Percentiles rank a stretch among this genome's conserved stretches.
Evolutionary conservation across 1,140 invertebrate species (phyloP).

Genomic region (Eupeodes corollae): DNA sequence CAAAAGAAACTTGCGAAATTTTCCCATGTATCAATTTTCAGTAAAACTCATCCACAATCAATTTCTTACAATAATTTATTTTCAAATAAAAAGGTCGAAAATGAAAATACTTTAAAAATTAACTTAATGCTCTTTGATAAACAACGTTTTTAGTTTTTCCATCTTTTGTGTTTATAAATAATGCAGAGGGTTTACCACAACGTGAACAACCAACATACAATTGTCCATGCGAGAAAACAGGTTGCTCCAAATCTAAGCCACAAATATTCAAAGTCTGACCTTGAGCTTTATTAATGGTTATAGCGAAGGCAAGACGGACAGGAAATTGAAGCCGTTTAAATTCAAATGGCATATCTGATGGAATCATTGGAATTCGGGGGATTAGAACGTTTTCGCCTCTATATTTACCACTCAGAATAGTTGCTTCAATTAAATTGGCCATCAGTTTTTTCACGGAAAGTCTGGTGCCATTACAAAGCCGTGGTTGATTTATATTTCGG

Average conservation of each 20-base stretch:
- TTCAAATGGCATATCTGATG: too few species aligned
- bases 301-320: too few species aligned
- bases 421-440: constrained; percentile 38
- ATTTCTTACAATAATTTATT: too few species aligned
- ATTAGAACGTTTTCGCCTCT: constrained; percentile 39
- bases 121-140: constrained; percentile 13
- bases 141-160: constrained; percentile 31
- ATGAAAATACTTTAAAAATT: too few species aligned
- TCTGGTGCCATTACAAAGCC: constrained; percentile 39
- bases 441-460: constrained; percentile 34
- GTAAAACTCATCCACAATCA: too few species aligned
- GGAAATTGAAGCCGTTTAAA: too few species aligned
- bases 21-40: too few species aligned
- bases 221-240: constrained; percentile 39
- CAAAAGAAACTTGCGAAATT: too few species aligned
- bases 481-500: constrained; percentile 37
- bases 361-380: too few species aligned
- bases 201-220: constrained; percentile 40
- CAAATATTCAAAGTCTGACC: constrained; percentile 36
- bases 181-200: constrained; percentile 33
- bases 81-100: too few species aligned
- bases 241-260: constrained; percentile 28
- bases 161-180: constrained; percentile 28
- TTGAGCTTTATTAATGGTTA: constrained; percentile 47
- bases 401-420: constrained; percentile 34